phyloP scores from a whole-genome alignment of 2,797 vertebrate species.

The Gouania willdenowi region DNA sequence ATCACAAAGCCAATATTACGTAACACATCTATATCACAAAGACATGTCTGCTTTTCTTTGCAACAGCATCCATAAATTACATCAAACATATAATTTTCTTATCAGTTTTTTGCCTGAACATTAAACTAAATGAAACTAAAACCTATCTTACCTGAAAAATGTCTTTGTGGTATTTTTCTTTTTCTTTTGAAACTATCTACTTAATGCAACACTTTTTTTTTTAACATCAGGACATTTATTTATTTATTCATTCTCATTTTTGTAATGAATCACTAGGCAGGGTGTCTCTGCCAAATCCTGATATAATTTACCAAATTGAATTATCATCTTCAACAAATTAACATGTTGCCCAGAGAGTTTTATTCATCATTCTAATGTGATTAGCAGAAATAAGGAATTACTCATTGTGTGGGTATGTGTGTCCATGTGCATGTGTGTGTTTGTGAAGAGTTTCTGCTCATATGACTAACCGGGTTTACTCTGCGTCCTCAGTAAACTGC shows the following conservation, averaged over 20 bases:
- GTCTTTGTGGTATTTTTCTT: neutral
- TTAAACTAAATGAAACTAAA: no score
- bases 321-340: constrained; percentile 20
- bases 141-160: no score
- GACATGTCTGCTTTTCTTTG: no score
- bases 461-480: constrained; percentile 13
- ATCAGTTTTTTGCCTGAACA: no score
- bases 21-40: no score
- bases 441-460: neutral
- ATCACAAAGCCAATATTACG: no score
- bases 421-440: neutral
- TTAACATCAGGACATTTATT: neutral
- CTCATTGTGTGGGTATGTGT: neutral
- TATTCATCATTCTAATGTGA: constrained; percentile 3
- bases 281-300: constrained; percentile 14
- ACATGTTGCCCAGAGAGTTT: constrained; percentile 21
- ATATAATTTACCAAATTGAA: constrained; percentile 24
- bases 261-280: constrained; percentile 14
- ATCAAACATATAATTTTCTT: no score
- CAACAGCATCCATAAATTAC: no score
- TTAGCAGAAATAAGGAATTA: no score
- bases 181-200: no score
- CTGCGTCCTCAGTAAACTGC: constrained; percentile 77
- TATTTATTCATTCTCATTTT: constrained; percentile 8
- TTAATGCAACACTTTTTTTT: no score